These are phyloP conservation scores for Brachypalpus laphriformis DNA, from an alignment of 2,888 invertebrate genomes.

Conservation along the genomic window DNA sequence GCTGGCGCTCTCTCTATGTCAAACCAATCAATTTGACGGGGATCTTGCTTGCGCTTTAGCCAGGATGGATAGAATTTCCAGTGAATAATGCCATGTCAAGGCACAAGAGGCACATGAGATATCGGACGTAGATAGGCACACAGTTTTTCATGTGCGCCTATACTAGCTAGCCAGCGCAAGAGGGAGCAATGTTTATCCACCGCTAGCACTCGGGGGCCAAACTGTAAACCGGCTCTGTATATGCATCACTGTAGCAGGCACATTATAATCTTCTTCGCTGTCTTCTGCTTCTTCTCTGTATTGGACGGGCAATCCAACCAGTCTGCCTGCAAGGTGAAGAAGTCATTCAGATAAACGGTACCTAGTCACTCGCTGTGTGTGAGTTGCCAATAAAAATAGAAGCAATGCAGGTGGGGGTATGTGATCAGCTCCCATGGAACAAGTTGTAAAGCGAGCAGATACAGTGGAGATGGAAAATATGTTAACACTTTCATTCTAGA, in stretches of 20 bases:
- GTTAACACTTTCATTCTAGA: no score
- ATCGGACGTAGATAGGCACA: conserved; percentile 54
- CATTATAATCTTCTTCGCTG: conserved; percentile 54
- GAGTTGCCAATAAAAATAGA: conserved; percentile 67
- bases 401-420: conserved; percentile 46
- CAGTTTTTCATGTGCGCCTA: conserved; percentile 24
- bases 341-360: conserved; percentile 72
- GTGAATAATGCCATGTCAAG: conserved; percentile 56
- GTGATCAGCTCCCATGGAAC: conserved; percentile 48
- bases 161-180: not conserved
- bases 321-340: conserved; percentile 70
- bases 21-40: conserved; percentile 73
- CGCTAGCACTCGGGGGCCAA: conserved; percentile 48
- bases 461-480: conserved; percentile 26
- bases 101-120: conserved; percentile 52
- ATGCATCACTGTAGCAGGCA: conserved; percentile 44
- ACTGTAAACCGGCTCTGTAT: conserved; percentile 48
- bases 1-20: conserved; percentile 49
- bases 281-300: conserved; percentile 1
- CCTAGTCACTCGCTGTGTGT: conserved; percentile 48
- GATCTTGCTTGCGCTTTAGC: conserved; percentile 28
- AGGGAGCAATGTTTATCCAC: conserved; percentile 35
- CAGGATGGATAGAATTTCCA: conserved; percentile 43
- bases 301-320: conserved; percentile 55
- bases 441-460: not conserved